Conservation (phyloP, 2,113 vertebrate genomes). For the Solea senegalensis region DNA sequence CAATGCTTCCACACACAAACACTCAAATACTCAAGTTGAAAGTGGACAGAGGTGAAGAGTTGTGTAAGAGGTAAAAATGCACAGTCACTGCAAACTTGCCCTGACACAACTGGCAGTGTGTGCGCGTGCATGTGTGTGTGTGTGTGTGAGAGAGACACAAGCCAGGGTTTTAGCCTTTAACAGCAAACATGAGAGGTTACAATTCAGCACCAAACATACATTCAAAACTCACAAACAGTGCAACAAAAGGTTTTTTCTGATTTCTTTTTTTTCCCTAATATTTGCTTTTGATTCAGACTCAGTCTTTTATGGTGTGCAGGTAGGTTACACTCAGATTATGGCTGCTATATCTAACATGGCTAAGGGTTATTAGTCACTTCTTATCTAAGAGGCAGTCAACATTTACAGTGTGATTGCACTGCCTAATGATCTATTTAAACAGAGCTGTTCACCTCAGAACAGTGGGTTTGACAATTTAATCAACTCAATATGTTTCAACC, state of each 20-base stretch:
- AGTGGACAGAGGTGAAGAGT: conserved; percentile 57
- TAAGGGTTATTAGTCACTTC: conserved; percentile 13
- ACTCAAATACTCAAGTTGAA: neutral
- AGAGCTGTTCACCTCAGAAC: conserved; percentile 48
- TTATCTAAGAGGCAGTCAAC: conserved; percentile 40
- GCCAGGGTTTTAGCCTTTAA: neutral
- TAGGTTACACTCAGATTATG: neutral
- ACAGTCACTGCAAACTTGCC: conserved; percentile 22
- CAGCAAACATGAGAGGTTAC: neutral
- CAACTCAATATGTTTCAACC: too few relatives aligned
- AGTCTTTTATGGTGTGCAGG: neutral
- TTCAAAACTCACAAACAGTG: too few relatives aligned
- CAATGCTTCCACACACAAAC: neutral
- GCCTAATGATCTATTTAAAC: conserved; percentile 47
- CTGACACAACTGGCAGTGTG: conserved; percentile 14
- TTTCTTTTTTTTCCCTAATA: neutral
- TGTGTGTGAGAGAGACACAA: neutral
- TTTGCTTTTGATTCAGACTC: neutral
- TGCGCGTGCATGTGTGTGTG: neutral
- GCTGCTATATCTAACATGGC: conserved; percentile 1
- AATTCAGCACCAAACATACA: too few relatives aligned
- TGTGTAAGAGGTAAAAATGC: conserved; percentile 50
- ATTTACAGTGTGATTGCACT: conserved; percentile 9
- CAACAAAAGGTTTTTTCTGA: too few relatives aligned
- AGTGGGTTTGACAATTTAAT: conserved; percentile 1